A percentile compares a stretch with the other conserved stretches of the same genome.
Conservation (phyloP, 2,113 vertebrate genomes). For the Australoheros scitulus region DNA sequence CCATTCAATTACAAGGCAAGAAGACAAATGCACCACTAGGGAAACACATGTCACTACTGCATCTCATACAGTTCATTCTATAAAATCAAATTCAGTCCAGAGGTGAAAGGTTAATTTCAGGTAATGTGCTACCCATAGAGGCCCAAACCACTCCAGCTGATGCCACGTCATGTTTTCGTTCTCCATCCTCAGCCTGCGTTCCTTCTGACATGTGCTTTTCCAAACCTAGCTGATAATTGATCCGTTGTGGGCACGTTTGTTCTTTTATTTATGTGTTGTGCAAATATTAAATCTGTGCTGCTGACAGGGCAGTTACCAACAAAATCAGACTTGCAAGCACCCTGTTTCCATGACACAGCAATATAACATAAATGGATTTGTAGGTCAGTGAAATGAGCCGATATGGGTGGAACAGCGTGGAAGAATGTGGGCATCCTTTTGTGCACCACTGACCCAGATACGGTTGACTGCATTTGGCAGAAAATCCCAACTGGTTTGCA, state of each 20-base stretch:
- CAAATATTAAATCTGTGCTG: not conserved
- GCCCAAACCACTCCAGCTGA: not conserved
- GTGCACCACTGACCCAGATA: constrained; percentile 1
- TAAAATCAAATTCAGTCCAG: not conserved
- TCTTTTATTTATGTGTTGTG: constrained; percentile 23
- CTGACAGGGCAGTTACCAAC: not conserved
- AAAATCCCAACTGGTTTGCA: not conserved
- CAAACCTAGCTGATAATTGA: constrained; percentile 13
- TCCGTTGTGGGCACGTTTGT: not conserved
- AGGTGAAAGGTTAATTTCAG: constrained; percentile 32
- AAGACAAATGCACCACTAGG: not conserved
- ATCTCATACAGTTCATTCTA: not conserved
- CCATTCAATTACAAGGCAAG: not conserved
- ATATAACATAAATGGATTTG: constrained; percentile 17
- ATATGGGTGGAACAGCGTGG: not conserved
- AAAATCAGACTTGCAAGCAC: not conserved
- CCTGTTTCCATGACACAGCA: not conserved
- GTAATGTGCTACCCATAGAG: not conserved
- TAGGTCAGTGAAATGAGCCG: constrained; percentile 8
- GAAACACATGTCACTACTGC: not conserved
- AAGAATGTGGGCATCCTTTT: not conserved
- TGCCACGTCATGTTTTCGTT: not conserved
- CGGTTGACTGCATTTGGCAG: not conserved
- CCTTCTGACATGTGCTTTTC: not conserved
- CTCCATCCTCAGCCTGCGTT: not conserved